phyloP scores from a whole-genome alignment of 2,797 vertebrate species.

The Stomatorhinus walkeri region DNA sequence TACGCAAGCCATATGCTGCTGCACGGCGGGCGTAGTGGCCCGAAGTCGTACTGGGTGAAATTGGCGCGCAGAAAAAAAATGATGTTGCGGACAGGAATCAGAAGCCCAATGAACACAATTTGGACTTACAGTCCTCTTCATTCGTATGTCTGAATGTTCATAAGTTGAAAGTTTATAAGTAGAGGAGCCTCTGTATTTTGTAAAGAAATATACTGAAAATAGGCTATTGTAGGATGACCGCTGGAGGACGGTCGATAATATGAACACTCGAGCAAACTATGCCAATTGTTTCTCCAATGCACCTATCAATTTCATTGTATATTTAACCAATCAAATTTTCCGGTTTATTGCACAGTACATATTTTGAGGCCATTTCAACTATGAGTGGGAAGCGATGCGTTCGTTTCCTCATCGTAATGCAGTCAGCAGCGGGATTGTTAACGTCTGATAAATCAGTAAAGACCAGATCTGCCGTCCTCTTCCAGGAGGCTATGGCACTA shows the following conservation, averaged over 20 bases:
- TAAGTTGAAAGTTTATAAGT: not conserved
- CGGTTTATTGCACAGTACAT: not conserved
- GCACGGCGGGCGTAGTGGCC: too few relatives aligned
- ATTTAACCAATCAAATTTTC: constrained; percentile 10
- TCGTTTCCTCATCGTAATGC: not conserved
- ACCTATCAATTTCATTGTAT: not conserved
- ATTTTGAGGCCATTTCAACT: not conserved
- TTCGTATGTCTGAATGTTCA: not conserved
- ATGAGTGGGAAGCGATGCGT: not conserved
- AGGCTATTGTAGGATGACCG: not conserved
- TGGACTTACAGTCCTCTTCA: not conserved
- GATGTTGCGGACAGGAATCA: not conserved
- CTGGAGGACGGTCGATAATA: not conserved
- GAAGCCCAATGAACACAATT: not conserved
- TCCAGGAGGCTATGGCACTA: not conserved
- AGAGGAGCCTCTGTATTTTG: not conserved
- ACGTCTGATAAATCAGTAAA: not conserved
- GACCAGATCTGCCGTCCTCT: not conserved
- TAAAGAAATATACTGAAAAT: not conserved
- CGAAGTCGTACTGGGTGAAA: not conserved
- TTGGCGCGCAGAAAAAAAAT: not conserved
- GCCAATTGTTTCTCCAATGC: constrained; percentile 6
- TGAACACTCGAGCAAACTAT: not conserved
- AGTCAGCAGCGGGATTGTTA: not conserved
- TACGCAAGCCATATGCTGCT: not conserved